Conservation (phyloP, 2,888 invertebrate genomes). For the Ophioninae sp. region DNA sequence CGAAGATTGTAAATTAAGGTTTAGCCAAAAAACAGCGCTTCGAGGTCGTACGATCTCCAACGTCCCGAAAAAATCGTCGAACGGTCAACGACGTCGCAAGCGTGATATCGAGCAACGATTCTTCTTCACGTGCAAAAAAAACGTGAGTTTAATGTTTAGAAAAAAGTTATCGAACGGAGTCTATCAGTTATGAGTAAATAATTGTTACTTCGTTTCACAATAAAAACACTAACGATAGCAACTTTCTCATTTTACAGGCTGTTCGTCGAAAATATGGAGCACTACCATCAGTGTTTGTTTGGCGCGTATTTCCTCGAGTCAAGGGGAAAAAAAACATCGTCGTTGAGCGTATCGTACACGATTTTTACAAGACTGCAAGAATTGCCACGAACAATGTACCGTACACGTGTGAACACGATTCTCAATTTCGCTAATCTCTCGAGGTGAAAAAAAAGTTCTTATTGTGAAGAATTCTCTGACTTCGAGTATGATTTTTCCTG, state of each 20-base stretch:
- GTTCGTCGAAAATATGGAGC: slow-evolving; percentile 70
- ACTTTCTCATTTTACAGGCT: slow-evolving; percentile 67
- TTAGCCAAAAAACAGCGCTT: slow-evolving; percentile 70
- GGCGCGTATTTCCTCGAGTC: slow-evolving; percentile 65
- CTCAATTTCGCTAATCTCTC: neutral
- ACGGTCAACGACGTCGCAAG: slow-evolving; percentile 56
- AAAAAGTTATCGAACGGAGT: neutral
- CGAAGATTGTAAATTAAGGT: slow-evolving; percentile 73
- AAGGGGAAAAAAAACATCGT: slow-evolving; percentile 70
- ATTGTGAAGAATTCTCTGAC: neutral
- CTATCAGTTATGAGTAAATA: neutral
- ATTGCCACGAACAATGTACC: slow-evolving; percentile 5
- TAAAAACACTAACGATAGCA: neutral
- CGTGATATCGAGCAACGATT: slow-evolving; percentile 64
- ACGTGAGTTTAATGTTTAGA: slow-evolving; percentile 65
- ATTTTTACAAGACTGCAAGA: slow-evolving; percentile 56
- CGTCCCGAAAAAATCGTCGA: slow-evolving; percentile 70
- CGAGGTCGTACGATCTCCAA: slow-evolving; percentile 71
- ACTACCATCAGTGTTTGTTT: slow-evolving; percentile 62
- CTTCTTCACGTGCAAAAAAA: slow-evolving; percentile 70
- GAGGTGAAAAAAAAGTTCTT: slow-evolving; percentile 1
- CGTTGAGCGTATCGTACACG: slow-evolving; percentile 70
- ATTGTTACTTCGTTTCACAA: neutral
- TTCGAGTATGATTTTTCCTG: no score
- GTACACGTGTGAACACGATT: slow-evolving; percentile 8